phyloP scores from a whole-genome alignment of 2,888 invertebrate species.

The Brenthis hecate region DNA sequence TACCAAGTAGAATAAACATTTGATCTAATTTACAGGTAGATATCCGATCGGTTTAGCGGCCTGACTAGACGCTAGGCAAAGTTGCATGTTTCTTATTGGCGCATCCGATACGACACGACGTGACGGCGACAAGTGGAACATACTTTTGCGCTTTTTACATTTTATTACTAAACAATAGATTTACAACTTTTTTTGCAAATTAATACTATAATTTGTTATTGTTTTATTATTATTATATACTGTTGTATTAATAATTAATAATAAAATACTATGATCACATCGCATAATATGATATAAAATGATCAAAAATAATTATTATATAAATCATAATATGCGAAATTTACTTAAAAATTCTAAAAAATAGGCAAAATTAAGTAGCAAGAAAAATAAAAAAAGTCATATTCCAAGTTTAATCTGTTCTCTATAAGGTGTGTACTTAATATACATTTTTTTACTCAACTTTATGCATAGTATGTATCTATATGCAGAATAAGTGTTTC shows the following conservation, averaged over 20 bases:
- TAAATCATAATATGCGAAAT: too few relatives aligned
- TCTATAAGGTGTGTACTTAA: too few relatives aligned
- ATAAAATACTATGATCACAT: not conserved
- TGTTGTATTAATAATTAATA: too few relatives aligned
- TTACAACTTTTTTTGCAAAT: not conserved
- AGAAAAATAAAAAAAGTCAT: too few relatives aligned
- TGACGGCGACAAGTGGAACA: conserved; percentile 25
- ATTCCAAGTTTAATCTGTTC: too few relatives aligned
- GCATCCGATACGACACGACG: conserved; percentile 14
- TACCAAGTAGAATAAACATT: conserved; percentile 16
- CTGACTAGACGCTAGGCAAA: conserved; percentile 1
- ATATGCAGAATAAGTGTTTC: too few relatives aligned
- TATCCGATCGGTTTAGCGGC: conserved; percentile 17
- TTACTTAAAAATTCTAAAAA: too few relatives aligned
- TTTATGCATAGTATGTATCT: too few relatives aligned
- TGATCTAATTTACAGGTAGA: conserved; percentile 21
- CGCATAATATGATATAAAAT: not conserved
- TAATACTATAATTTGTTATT: not conserved
- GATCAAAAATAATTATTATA: not conserved
- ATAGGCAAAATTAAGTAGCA: too few relatives aligned
- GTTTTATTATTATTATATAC: too few relatives aligned
- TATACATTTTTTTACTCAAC: too few relatives aligned
- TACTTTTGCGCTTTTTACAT: conserved; percentile 13
- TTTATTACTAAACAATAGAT: not conserved
- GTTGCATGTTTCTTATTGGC: conserved; percentile 11